A percentile compares a stretch with the other conserved stretches of the same genome.
Evolutionary conservation across 2,113 vertebrate species (phyloP).

Genomic region (Apus apus): DNA sequence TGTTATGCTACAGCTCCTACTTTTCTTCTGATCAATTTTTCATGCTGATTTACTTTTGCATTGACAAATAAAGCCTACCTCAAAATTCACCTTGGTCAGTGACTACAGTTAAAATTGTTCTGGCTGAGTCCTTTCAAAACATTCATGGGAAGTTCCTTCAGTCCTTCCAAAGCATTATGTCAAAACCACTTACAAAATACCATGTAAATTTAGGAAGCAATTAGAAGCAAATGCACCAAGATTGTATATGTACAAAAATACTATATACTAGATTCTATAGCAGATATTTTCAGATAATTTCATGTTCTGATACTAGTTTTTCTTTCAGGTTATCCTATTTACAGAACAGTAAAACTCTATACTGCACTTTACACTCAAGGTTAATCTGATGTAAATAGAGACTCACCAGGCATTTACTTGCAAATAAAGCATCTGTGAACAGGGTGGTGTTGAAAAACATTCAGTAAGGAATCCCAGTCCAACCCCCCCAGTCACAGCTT

Average conservation of each 20-base stretch:
- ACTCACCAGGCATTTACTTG: background rate
- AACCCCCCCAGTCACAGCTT: background rate
- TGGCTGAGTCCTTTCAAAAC: background rate
- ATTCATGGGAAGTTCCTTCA: background rate
- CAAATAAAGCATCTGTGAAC: background rate
- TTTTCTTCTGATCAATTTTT: background rate
- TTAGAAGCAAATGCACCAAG: background rate
- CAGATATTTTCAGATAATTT: background rate
- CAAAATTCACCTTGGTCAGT: background rate
- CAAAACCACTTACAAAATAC: background rate
- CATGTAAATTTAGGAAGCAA: background rate
- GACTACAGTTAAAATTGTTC: background rate
- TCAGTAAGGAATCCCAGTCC: background rate
- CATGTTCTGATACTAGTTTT: background rate
- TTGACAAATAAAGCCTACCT: background rate
- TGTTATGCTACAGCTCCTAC: background rate
- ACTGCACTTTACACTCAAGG: background rate
- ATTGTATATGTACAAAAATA: background rate
- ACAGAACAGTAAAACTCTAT: background rate
- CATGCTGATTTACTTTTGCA: background rate
- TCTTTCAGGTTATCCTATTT: background rate
- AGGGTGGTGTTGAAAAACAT: background rate
- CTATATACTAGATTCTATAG: background rate
- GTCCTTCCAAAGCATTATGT: background rate
- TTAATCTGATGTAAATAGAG: background rate